Evolutionary conservation across 2,797 vertebrate species (phyloP), one percentile per base, ranked within the genome.

Genomic region (Epinephelus coioides): DNA sequence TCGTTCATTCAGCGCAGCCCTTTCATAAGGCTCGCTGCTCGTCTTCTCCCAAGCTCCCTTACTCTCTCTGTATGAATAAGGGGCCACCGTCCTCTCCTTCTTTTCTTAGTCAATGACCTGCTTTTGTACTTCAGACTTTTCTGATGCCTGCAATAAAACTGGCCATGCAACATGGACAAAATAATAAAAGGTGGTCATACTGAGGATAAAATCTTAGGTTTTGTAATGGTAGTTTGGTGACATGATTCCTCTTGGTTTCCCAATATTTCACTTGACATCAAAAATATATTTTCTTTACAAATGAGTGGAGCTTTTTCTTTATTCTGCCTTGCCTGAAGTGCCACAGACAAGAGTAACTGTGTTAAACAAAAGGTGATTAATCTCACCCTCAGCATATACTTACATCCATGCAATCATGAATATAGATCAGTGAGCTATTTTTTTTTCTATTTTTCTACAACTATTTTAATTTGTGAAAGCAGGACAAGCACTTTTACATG

Each of bases 91-190:
- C 70, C 72, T 73, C 40, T 72, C 57, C 72, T 78, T 60, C 79
- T 82, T 91, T 90, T 86, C 81, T 84, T 69, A 74, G 78, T 83
- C 82, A 77, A 74, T 86, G 72, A 89, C 73, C 77, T 78, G 74
- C 68, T 78, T 87, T 87, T 88, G 63, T 78, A 57, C 30, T 75
- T 55, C 8, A 77, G 46, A 65, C 23, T 59, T 71, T 59, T 84
- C 23, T 69, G 66, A 60, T 2, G 3, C 51, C 18, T 73, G 69
- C 18, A 64, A 49, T 82, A 68, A 78, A 84, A 73, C 15, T 38
- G 34, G 0, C 25, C 10, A 17, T 49, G n/a, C 30, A 74, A 40
- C 40, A 18, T 15, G 9, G 6, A 54, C 23, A 11, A 14, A 21
- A 47, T 51, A 65, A 53, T 15, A 21, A 3, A 43, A 72, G 15